phyloP scores from a whole-genome alignment of 2,888 invertebrate genomes.

The Agrilus biguttatus region DNA sequence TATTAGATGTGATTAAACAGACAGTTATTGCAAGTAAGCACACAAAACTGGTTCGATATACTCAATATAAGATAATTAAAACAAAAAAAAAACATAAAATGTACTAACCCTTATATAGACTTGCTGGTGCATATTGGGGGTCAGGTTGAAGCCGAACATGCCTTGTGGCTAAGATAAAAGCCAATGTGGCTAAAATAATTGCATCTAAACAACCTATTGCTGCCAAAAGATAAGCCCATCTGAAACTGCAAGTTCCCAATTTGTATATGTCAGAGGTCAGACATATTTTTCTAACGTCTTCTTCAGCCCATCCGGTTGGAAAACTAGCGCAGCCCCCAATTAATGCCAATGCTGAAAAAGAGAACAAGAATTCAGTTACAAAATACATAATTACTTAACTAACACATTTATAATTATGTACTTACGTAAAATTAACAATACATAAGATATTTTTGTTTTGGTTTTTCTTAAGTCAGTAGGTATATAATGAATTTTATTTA shows the following conservation, averaged over 20 bases:
- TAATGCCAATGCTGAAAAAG: constrained; percentile 65
- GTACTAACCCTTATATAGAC: constrained; percentile 28
- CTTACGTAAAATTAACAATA: no score
- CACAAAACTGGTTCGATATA: no score
- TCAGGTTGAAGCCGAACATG: constrained; percentile 78
- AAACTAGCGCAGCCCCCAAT: constrained; percentile 76
- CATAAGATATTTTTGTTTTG: no score
- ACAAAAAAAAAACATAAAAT: constrained; percentile 1
- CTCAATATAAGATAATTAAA: no score
- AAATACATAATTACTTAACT: no score
- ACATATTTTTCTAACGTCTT: constrained; percentile 71
- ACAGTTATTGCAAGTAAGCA: neutral
- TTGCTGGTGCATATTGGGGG: constrained; percentile 52
- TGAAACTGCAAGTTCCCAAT: constrained; percentile 72
- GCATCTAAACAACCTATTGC: constrained; percentile 81
- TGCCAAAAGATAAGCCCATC: constrained; percentile 89
- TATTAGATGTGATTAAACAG: neutral
- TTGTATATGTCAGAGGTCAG: constrained; percentile 67
- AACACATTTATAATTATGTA: no score
- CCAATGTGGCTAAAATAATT: constrained; percentile 71
- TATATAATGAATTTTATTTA: no score
- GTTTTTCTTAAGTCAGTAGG: no score
- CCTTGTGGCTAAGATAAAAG: constrained; percentile 83
- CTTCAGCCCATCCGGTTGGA: constrained; percentile 84
- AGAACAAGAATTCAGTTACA: constrained; percentile 4